These are phyloP conservation scores for Sinentomon sp. DNA, from an alignment of 2,888 invertebrate species.

Conservation along the genomic window DNA sequence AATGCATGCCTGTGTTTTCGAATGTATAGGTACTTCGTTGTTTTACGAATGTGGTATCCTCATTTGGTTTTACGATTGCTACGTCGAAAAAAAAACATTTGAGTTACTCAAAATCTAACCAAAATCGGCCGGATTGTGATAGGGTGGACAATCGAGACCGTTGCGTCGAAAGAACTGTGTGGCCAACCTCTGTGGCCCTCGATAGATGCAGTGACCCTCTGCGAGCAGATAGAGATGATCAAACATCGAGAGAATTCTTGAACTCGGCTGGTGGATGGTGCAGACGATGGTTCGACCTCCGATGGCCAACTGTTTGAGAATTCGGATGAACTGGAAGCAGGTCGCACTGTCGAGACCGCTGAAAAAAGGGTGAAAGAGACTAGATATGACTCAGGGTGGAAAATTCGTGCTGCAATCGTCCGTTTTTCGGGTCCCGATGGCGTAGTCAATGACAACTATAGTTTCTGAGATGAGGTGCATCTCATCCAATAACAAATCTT, in stretches of 20 bases:
- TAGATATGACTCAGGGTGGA: no score
- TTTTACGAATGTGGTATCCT: no score
- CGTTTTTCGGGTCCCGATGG: no score
- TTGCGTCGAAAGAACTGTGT: background rate
- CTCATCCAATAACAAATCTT: no score
- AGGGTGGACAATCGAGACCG: conserved; percentile 51
- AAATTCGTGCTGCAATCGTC: no score
- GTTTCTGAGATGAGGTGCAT: no score
- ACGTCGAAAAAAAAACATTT: no score
- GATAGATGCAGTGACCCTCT: conserved; percentile 51
- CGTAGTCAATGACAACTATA: background rate
- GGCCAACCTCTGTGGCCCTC: no score
- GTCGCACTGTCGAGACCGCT: conserved; percentile 73
- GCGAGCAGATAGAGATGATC: conserved; percentile 64
- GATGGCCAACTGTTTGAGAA: conserved; percentile 49
- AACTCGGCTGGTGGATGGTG: conserved; percentile 83
- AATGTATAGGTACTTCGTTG: no score
- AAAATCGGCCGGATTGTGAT: conserved; percentile 75
- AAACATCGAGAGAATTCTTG: conserved; percentile 72
- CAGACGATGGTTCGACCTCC: conserved; percentile 65
- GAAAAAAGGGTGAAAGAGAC: conserved; percentile 19
- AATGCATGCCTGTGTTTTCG: no score
- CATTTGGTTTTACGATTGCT: no score
- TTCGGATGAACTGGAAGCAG: conserved; percentile 49
- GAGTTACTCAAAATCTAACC: conserved; percentile 30